Evolutionary conservation across 2,797 vertebrate species (phyloP).

Genomic region (Eutrigla gurnardus): DNA sequence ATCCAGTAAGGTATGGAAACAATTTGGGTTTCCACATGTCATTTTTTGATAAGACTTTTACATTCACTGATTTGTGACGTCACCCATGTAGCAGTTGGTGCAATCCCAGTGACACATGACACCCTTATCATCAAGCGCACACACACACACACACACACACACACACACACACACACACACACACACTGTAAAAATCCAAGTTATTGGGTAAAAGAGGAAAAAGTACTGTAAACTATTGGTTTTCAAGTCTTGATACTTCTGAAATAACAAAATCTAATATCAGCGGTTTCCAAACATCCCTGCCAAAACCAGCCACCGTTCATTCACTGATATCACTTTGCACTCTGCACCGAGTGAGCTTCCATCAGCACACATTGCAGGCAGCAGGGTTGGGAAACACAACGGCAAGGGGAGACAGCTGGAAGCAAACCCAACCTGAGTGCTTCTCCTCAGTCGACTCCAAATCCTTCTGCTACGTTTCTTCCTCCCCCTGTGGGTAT

Average conservation of each 20-base stretch:
- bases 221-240: not conserved
- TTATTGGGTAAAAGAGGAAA: not conserved
- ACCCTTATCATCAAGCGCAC: too few relatives aligned
- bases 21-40: not conserved
- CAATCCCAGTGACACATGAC: too few relatives aligned
- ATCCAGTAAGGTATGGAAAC: slow-evolving; percentile 1
- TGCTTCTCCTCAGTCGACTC: slow-evolving; percentile 33
- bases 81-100: not conserved
- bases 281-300: slow-evolving; percentile 27
- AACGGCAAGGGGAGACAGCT: slow-evolving; percentile 23
- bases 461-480: slow-evolving; percentile 4
- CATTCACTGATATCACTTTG: slow-evolving; percentile 46
- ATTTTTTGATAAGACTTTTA: not conserved
- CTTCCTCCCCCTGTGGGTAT: not conserved
- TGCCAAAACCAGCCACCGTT: slow-evolving; percentile 43
- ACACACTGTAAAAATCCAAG: not conserved
- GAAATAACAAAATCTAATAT: slow-evolving; percentile 18
- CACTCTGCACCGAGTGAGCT: slow-evolving; percentile 34
- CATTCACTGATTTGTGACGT: not conserved
- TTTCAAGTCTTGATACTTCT: slow-evolving; percentile 18
- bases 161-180: slow-evolving; percentile 18
- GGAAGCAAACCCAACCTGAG: slow-evolving; percentile 19
- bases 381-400: slow-evolving; percentile 15
- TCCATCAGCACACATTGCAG: slow-evolving; percentile 52
- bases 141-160: too few relatives aligned